Evolutionary conservation across 2,113 vertebrate species (phyloP), one percentile per base, ranked within the genome.

Genomic region (Leucosticte australis): DNA sequence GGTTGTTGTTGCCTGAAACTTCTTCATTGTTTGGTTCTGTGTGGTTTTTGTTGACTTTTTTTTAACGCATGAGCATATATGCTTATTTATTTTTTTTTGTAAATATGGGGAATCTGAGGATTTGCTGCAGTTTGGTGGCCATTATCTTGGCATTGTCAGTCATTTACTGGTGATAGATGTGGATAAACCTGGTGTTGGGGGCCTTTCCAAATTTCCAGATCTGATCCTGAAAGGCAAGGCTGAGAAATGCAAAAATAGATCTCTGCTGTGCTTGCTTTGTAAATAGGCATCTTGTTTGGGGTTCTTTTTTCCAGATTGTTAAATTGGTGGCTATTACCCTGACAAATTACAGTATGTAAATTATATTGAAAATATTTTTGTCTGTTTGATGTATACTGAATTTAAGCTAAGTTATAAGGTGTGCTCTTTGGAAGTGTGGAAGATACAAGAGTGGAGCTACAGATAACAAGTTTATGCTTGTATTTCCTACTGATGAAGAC

Each of bases 401-500:
- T 98, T 98, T 96, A 98, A 98, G 96, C 98, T 92, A 98, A 98
- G 97, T 97, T 97, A 97, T 98, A 98, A 96, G 97, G 97, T 98
- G 71, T 98, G 95, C 98, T 97, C 91, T 98, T 98, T 98, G 98
- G 98, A 98, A 98, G 98, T 98, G 97, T 97, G 98, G 98, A 98
- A 98, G 98, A 98, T 98, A 97, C 98, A 98, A 98, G 98, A 98
- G 98, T 97, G 98, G 97, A 98, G 97, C 98, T 97, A 97, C 98
- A 98, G 97, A 98, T 98, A 98, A 98, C 98, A 97, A 98, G 98
- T 97, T 96, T 98, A 96, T 98, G 96, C 98, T 98, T 98, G 96
- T 98, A 97, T 98, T 97, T 98, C 92, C 98, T 98, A 96, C 98
- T 97, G 98, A 98, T 97, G 98, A 98, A 98, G 98, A 98, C 97